Conservation (phyloP, 2,113 vertebrate species). For the Neodon shergylaensis region DNA sequence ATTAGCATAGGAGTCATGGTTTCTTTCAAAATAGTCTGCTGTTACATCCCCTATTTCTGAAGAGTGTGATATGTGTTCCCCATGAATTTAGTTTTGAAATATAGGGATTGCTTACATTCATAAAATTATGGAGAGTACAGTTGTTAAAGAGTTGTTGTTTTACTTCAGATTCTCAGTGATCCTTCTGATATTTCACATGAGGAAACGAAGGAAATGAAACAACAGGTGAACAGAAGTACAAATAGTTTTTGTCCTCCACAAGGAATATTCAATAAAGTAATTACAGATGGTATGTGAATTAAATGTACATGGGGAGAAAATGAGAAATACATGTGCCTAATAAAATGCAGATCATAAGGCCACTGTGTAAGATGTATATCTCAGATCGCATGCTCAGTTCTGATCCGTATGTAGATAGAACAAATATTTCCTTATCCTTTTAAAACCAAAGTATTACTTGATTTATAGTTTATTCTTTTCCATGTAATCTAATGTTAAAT, state of each 20-base stretch:
- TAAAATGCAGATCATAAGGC: not conserved
- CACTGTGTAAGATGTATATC: not conserved
- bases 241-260: constrained; percentile 23
- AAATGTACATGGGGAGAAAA: constrained; percentile 24
- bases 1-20: not conserved
- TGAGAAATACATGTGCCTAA: constrained; percentile 25
- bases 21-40: not conserved
- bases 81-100: constrained; percentile 32
- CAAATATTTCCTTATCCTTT: not conserved
- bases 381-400: not conserved
- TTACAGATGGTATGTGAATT: constrained; percentile 77
- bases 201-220: constrained; percentile 15
- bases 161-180: constrained; percentile 48
- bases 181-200: not conserved
- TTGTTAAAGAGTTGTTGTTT: constrained; percentile 61
- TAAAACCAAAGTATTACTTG: not conserved
- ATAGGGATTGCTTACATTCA: not conserved
- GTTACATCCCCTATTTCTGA: not conserved
- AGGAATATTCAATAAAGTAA: constrained; percentile 29
- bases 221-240: not conserved
- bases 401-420: not conserved
- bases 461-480: constrained; percentile 12
- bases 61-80: not conserved
- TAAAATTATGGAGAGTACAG: constrained; percentile 46
- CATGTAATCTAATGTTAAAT: constrained; percentile 29